These are phyloP conservation scores for Corythornis vintsioides DNA, from an alignment of 2,113 vertebrate species.

Conservation along the genomic window DNA sequence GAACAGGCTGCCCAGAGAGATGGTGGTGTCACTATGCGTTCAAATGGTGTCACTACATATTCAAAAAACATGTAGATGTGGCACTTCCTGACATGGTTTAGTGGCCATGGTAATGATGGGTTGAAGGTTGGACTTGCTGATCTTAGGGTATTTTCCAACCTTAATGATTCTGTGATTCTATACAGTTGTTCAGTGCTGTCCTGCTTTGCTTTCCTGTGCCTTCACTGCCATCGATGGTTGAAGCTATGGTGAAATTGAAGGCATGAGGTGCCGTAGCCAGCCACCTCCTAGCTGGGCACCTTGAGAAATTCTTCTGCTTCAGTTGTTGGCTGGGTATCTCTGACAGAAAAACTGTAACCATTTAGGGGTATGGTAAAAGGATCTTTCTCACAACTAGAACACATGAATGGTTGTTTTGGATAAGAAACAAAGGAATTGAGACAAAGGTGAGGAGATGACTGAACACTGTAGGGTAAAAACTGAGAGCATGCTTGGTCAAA, in stretches of 20 bases:
- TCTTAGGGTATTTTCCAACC: no score
- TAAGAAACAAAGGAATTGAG: conserved; percentile 17
- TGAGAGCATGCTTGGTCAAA: background rate
- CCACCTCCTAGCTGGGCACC: background rate
- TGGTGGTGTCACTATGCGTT: no score
- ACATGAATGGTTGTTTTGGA: background rate
- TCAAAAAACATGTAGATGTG: no score
- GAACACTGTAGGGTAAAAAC: background rate
- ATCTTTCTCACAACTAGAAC: background rate
- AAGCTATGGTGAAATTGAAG: background rate
- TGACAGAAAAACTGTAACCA: background rate
- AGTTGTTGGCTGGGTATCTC: background rate
- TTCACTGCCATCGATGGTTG: background rate
- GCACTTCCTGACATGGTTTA: no score
- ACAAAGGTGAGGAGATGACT: background rate
- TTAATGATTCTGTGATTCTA: no score
- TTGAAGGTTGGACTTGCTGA: no score
- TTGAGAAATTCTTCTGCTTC: background rate
- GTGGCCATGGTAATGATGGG: no score
- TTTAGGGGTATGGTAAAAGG: background rate
- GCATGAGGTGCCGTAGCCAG: background rate
- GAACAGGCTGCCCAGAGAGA: no score
- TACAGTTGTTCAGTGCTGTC: background rate
- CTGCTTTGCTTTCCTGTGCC: background rate
- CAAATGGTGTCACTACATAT: no score